phyloP scores from a whole-genome alignment of 2,113 vertebrate genomes.

The Gasterosteus aculeatus region DNA sequence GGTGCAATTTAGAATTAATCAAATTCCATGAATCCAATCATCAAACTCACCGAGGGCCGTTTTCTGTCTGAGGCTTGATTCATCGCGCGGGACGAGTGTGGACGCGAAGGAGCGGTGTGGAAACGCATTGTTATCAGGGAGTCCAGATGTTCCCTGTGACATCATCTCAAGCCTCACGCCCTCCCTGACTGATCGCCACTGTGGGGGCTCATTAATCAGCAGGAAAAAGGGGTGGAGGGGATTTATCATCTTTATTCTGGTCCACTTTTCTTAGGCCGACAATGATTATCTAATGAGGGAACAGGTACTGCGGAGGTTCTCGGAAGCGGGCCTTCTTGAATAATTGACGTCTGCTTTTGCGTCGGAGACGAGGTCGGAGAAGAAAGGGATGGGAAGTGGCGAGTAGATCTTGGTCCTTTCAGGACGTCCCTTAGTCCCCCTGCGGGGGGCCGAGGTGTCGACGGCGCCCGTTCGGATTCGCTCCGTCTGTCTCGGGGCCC shows the following conservation, averaged over 20 bases:
- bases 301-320: slow-evolving; percentile 44
- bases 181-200: slow-evolving; percentile 5
- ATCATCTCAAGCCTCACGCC: slow-evolving; percentile 2
- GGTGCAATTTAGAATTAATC: slow-evolving; percentile 1
- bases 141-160: slow-evolving; percentile 37
- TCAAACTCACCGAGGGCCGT: not conserved
- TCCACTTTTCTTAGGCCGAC: slow-evolving; percentile 38
- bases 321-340: slow-evolving; percentile 50
- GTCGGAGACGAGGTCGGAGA: slow-evolving; percentile 36
- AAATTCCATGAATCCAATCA: slow-evolving; percentile 24
- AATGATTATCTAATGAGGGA: slow-evolving; percentile 50
- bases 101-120: not conserved
- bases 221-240: not conserved
- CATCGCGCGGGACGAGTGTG: not conserved
- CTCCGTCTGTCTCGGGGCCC: slow-evolving; percentile 34
- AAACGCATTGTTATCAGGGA: not conserved
- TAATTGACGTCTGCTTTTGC: slow-evolving; percentile 72
- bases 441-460: slow-evolving; percentile 13
- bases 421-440: slow-evolving; percentile 13
- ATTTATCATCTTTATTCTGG: not conserved
- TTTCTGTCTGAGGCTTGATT: not conserved
- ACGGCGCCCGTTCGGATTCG: slow-evolving; percentile 42
- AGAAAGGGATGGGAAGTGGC: slow-evolving; percentile 19
- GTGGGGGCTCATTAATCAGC: slow-evolving; percentile 14
- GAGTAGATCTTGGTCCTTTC: slow-evolving; percentile 47